Percentiles rank a stretch among this genome's conserved stretches.
These are phyloP conservation scores for Diprion similis DNA, from an alignment of 1,140 invertebrate genomes.

Conservation along the genomic window DNA sequence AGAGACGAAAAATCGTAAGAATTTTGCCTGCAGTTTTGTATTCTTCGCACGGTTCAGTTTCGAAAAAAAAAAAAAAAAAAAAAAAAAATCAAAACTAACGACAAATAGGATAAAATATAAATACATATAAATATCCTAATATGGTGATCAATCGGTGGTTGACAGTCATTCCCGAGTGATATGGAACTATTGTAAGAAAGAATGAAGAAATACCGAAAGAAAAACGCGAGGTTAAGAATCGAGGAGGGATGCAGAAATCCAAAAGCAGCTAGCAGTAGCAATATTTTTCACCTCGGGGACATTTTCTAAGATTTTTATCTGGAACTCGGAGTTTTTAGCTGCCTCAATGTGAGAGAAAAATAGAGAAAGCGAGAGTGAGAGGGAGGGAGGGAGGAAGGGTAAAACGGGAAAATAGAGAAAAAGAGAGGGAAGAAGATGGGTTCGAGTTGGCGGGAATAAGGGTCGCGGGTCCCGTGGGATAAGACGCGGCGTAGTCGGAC, in stretches of 20 bases:
- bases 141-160: no score
- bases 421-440: slow-evolving; percentile 26
- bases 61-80: no score
- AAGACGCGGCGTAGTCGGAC: slow-evolving; percentile 35
- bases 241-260: no score
- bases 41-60: not conserved
- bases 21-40: not conserved
- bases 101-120: no score
- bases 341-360: not conserved
- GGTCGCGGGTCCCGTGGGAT: slow-evolving; percentile 42
- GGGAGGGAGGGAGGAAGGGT: slow-evolving; percentile 17
- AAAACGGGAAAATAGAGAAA: slow-evolving; percentile 19
- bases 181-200: no score
- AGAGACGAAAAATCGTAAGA: not conserved
- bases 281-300: slow-evolving; percentile 52
- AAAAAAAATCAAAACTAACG: no score
- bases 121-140: no score
- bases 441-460: slow-evolving; percentile 8
- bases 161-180: no score
- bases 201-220: no score
- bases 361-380: no score
- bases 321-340: slow-evolving; percentile 19
- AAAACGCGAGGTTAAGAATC: no score
- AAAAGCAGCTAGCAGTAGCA: no score
- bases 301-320: slow-evolving; percentile 62